These are phyloP conservation scores for Sebastes itinus DNA, from an alignment of 2,797 vertebrate species.

Conservation along the genomic window DNA sequence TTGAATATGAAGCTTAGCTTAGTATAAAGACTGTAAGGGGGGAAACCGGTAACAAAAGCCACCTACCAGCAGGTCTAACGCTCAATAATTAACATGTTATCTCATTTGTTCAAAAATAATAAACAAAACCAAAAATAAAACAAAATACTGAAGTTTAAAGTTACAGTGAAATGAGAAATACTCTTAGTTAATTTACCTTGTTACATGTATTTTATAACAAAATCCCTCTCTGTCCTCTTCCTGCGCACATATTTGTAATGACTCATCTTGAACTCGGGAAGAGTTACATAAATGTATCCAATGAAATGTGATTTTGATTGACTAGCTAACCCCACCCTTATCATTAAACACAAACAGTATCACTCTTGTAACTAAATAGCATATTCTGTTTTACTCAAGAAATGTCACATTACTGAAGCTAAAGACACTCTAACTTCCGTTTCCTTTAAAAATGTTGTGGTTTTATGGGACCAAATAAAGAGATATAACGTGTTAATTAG, in stretches of 20 bases:
- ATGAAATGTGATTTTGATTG: not conserved
- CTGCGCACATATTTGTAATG: not conserved
- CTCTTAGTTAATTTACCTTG: not conserved
- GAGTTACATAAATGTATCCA: not conserved
- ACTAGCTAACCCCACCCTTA: not conserved
- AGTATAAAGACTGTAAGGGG: not conserved
- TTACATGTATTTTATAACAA: no score
- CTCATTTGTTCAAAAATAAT: not conserved
- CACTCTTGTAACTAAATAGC: not conserved
- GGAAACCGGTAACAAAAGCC: not conserved
- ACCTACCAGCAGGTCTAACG: not conserved
- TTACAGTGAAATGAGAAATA: not conserved
- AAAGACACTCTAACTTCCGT: not conserved
- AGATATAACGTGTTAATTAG: not conserved
- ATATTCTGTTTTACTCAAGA: not conserved
- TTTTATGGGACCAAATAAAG: not conserved
- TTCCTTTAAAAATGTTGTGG: not conserved
- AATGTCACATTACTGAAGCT: not conserved
- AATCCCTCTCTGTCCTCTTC: not conserved
- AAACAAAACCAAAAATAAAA: not conserved
- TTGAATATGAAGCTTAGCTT: not conserved
- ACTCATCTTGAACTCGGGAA: not conserved
- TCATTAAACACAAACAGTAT: not conserved
- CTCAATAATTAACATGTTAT: not conserved
- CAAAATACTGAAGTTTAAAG: not conserved